Conservation (phyloP, 2,113 vertebrate species). For the Melanocharis versteri region DNA sequence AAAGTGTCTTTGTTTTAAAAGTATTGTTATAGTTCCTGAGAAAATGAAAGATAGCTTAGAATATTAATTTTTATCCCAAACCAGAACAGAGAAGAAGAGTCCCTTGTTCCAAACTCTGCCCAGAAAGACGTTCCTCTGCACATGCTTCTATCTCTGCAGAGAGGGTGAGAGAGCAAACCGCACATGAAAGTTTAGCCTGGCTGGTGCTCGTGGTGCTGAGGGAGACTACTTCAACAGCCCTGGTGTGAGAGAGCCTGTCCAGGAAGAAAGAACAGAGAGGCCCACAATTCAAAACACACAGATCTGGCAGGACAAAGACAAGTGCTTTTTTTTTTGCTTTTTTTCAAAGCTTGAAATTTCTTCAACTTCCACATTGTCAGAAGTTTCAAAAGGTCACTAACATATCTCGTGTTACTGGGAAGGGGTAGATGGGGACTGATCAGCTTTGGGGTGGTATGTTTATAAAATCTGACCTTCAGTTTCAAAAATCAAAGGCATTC, state of each 20-base stretch:
- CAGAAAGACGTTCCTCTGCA: background rate
- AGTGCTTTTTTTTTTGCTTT: background rate
- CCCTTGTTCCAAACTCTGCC: background rate
- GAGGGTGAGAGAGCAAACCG: background rate
- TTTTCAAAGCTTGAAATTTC: background rate
- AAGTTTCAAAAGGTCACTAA: slow-evolving; percentile 23
- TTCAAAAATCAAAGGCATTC: slow-evolving; percentile 66
- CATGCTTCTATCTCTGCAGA: background rate
- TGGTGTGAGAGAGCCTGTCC: background rate
- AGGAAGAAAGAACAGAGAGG: background rate
- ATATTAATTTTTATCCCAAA: background rate
- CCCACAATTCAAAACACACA: background rate
- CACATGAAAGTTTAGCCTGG: background rate
- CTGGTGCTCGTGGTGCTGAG: fast-evolving
- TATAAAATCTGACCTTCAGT: slow-evolving; percentile 38
- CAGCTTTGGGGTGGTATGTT: slow-evolving; percentile 49
- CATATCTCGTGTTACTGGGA: background rate
- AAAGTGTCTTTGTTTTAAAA: background rate
- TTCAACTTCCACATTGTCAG: background rate
- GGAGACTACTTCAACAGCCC: background rate
- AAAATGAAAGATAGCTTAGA: background rate
- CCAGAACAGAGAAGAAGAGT: background rate
- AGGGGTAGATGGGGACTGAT: background rate
- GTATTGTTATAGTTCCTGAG: background rate
- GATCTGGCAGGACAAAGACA: background rate